phyloP scores from a whole-genome alignment of 2,113 vertebrate genomes.

The Otis tarda region DNA sequence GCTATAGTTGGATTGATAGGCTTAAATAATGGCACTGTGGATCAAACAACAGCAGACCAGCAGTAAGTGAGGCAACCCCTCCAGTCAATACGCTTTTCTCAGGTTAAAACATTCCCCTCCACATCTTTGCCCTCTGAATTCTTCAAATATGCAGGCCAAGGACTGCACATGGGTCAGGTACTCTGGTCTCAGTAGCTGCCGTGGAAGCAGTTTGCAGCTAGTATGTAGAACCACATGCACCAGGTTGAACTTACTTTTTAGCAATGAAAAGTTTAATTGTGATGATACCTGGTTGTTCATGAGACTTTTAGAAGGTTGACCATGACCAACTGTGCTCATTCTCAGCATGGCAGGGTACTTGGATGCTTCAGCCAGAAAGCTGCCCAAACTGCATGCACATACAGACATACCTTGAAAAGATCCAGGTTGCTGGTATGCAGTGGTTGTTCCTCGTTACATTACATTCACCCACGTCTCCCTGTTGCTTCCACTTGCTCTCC shows the following conservation, averaged over 20 bases:
- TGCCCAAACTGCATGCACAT: neutral
- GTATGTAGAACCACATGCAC: neutral
- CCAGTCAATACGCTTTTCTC: neutral
- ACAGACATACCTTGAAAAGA: neutral
- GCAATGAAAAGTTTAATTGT: neutral
- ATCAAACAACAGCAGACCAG: neutral
- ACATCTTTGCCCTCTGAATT: neutral
- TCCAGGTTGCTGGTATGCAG: neutral
- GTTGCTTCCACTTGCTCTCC: neutral
- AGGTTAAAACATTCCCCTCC: neutral
- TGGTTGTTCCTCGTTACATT: neutral
- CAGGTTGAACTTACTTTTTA: neutral
- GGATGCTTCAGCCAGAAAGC: neutral
- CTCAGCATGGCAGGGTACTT: neutral
- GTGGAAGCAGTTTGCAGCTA: neutral
- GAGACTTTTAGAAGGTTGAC: neutral
- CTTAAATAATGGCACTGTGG: neutral
- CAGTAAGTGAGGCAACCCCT: neutral
- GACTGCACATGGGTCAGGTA: neutral
- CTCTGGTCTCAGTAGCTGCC: neutral
- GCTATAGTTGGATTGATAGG: neutral
- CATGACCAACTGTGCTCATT: neutral
- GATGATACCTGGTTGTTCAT: neutral
- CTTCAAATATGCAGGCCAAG: neutral
- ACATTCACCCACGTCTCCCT: neutral